phyloP scores from a whole-genome alignment of 2,888 invertebrate species.

The Resseliella maxima region DNA sequence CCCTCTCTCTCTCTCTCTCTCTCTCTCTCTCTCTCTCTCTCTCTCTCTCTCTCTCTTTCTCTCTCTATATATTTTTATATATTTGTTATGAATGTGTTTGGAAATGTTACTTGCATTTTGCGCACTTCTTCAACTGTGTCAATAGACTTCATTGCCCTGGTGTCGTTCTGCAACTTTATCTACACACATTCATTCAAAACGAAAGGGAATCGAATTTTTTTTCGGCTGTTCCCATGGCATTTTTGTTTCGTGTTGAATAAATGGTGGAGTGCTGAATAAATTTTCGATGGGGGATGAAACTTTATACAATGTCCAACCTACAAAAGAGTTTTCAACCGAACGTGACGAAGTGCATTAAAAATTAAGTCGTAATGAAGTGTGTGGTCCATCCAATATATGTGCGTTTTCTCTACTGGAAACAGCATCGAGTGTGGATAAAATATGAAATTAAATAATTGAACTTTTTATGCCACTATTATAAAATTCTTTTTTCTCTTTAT shows the following conservation, averaged over 20 bases:
- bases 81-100: neutral
- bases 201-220: neutral
- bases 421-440: neutral
- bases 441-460: neutral
- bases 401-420: no score
- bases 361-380: conserved; percentile 41
- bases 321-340: conserved; percentile 21
- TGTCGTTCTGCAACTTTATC: neutral
- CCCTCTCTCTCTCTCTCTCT: neutral
- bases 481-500: no score
- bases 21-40: neutral
- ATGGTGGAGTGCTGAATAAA: neutral
- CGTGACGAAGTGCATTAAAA: conserved; percentile 47
- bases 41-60: neutral
- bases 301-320: neutral
- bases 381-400: neutral
- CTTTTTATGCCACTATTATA: neutral
- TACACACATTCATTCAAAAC: neutral
- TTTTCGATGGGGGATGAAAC: neutral
- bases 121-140: neutral
- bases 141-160: neutral
- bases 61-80: neutral
- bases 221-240: neutral
- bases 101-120: neutral
- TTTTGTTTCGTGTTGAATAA: conserved; percentile 1